Evolutionary conservation across 2,888 invertebrate species (phyloP).

Genomic region (Monochamus alternatus): DNA sequence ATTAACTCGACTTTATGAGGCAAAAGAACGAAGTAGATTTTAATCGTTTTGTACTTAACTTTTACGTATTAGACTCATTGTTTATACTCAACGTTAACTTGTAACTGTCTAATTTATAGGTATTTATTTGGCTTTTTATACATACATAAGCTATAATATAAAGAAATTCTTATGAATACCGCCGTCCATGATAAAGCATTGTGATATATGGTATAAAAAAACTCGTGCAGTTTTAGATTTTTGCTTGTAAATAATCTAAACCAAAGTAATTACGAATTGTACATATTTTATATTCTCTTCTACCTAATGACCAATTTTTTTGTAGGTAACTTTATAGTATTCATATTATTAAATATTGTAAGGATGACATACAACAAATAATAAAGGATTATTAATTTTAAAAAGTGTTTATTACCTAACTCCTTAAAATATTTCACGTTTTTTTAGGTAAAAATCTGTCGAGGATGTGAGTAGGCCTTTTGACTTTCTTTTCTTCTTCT

Average conservation of each 20-base stretch:
- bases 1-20: background rate
- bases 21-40: background rate
- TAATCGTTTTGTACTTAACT: slow-evolving; percentile 13
- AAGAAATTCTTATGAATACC: slow-evolving; percentile 35
- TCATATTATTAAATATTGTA: background rate
- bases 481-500: slow-evolving; percentile 60
- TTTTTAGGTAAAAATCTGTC: slow-evolving; percentile 81
- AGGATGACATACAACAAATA: background rate
- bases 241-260: slow-evolving; percentile 20
- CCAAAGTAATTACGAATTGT: slow-evolving; percentile 33
- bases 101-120: slow-evolving; percentile 27
- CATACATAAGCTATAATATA: background rate
- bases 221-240: slow-evolving; percentile 11
- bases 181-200: slow-evolving; percentile 39
- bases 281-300: slow-evolving; percentile 26
- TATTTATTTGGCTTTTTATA: slow-evolving; percentile 26
- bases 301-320: slow-evolving; percentile 28
- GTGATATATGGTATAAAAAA: slow-evolving; percentile 30
- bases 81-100: slow-evolving; percentile 30
- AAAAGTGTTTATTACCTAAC: background rate
- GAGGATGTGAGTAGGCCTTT: slow-evolving; percentile 72
- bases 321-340: slow-evolving; percentile 21
- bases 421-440: slow-evolving; percentile 13
- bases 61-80: slow-evolving; percentile 3
- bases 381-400: background rate